These are phyloP conservation scores for Mamestra brassicae DNA, from an alignment of 2,888 invertebrate species.

Conservation along the genomic window DNA sequence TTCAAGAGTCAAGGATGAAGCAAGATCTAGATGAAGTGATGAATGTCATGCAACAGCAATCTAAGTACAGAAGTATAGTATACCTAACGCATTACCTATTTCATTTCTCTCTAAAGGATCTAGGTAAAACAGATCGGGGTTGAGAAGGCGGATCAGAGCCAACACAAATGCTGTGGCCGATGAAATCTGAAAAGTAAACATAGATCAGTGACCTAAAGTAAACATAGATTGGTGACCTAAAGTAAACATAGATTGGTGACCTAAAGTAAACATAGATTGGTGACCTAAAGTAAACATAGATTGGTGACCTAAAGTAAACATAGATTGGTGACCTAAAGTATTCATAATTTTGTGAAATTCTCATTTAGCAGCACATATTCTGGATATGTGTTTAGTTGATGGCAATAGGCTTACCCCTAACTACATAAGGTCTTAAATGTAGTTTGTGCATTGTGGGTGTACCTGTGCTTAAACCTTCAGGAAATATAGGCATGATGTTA, in stretches of 20 bases:
- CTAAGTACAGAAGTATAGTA: conserved; percentile 34
- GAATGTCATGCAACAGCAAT: conserved; percentile 46
- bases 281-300: conserved; percentile 47
- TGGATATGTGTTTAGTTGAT: not conserved
- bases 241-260: not conserved
- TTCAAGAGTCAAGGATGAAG: not conserved
- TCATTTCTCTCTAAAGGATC: conserved; percentile 78
- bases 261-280: conserved; percentile 48
- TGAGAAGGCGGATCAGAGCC: conserved; percentile 80
- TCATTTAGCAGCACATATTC: not conserved
- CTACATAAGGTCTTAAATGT: not conserved
- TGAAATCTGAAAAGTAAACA: conserved; percentile 78
- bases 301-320: conserved; percentile 49
- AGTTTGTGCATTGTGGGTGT: too few species aligned
- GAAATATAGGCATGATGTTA: not conserved
- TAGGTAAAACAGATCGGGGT: conserved; percentile 82
- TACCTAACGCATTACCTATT: conserved; percentile 74
- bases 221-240: too few species aligned
- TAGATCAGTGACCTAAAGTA: not conserved
- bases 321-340: not conserved
- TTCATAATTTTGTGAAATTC: not conserved
- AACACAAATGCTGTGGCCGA: conserved; percentile 85
- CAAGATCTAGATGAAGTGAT: conserved; percentile 24
- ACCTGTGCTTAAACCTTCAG: not conserved
- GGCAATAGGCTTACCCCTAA: not conserved